These are phyloP conservation scores for Oxycera nigricornis DNA, from an alignment of 2,888 invertebrate species.

Conservation along the genomic window DNA sequence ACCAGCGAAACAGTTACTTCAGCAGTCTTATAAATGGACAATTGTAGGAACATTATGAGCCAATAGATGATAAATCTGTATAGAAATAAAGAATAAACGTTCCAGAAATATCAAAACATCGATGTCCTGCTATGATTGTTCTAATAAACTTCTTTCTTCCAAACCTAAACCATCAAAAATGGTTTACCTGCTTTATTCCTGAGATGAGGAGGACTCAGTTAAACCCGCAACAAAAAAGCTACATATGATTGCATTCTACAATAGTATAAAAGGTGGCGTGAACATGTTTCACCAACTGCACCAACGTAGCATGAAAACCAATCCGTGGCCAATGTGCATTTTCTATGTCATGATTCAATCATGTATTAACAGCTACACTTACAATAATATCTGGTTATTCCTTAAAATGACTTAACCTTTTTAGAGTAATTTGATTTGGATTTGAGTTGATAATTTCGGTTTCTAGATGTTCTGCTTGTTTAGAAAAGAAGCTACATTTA, in stretches of 20 bases:
- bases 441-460: no score
- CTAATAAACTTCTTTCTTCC: background rate
- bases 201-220: background rate
- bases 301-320: background rate
- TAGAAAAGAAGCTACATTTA: no score
- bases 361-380: background rate
- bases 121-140: background rate
- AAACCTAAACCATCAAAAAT: background rate
- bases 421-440: no score
- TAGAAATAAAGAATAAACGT: background rate
- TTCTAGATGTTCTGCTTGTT: no score
- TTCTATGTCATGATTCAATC: background rate
- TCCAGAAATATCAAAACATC: background rate
- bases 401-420: no score
- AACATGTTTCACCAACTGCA: background rate
- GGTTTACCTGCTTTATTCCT: background rate
- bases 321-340: background rate
- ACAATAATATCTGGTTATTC: no score
- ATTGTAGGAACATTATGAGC: background rate
- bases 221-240: background rate
- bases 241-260: background rate
- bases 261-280: background rate
- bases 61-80: background rate
- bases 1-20: background rate
- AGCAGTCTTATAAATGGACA: background rate